Base-by-base conservation (phyloP, 2,797 vertebrate genomes). In the Lates japonicus region DNA sequence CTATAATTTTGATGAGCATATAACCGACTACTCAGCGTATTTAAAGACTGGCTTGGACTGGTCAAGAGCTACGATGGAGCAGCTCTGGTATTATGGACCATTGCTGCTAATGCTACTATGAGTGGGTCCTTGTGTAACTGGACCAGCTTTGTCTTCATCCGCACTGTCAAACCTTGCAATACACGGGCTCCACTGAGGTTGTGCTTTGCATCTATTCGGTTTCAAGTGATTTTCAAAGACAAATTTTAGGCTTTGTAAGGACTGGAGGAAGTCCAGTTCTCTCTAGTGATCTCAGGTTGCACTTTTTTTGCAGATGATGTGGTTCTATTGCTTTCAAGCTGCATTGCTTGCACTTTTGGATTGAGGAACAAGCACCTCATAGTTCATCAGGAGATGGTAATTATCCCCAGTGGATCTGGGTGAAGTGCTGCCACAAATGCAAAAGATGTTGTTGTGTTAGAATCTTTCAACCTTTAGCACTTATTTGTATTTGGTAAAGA, bases 91-190 rank as follows among this genome's bases (percentile, higher is more conserved):
- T 29, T 65, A 61, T 16, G 16, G 16, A 46, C 61, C 52, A 67
- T 29, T 62, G 14, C 22, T n/a, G n/a, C n/a, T 22, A 39, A 57
- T 49, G 63, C 41, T 78, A 61, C 48, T 54, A 31, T 74, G 58
- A 84, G 61, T 49, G 51, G 59, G 31, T 77, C 8, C 69, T 74
- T 81, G 70, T 75, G 63, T 70, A 78, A 82, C 63, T 49, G 63
- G 14, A 80, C 48, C 63, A 68, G 49, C 70, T 75, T 75, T 76
- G 76, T 78, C 65, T 65, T 80, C 60, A 64, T 54, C 19, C 5
- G 70, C 67, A 74, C 46, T 46, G 41, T 82, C 76, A 71, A 37
- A 46, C 14, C 57, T 72, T 48, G 73, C 41, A 64, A 65, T 55
- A 41, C 46, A 85, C 42, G n/a, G 29, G 66, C 42, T 71, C 60